Percentiles rank a stretch among this genome's conserved stretches.
Evolutionary conservation across 2,888 invertebrate species (phyloP).

Genomic region (Auanema sp.): DNA sequence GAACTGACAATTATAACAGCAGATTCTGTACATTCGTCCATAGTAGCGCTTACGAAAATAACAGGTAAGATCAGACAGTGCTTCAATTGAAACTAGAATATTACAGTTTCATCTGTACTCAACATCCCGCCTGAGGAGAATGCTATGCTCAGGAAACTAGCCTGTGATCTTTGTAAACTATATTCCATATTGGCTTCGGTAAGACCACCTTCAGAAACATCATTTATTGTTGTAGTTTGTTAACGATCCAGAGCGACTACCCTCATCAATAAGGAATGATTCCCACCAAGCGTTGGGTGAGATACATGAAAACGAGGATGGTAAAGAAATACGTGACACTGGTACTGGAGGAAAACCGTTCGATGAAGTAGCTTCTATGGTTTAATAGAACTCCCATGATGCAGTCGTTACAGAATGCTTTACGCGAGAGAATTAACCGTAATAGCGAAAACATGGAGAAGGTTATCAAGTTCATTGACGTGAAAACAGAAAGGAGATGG

Average conservation of each 20-base stretch:
- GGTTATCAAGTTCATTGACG: conserved; percentile 46
- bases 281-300: neutral
- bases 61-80: too few species aligned
- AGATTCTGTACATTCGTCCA: too few species aligned
- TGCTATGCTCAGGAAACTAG: conserved; percentile 40
- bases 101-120: conserved; percentile 15
- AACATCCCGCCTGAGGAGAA: conserved; percentile 49
- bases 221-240: too few species aligned
- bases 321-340: conserved; percentile 20
- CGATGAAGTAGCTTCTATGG: conserved; percentile 19
- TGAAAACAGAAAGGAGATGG: conserved; percentile 48
- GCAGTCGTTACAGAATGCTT: conserved; percentile 18
- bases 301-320: conserved; percentile 19
- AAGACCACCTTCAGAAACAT: too few species aligned
- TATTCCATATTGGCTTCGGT: too few species aligned
- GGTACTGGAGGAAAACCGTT: conserved; percentile 19
- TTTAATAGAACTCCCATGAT: neutral
- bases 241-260: neutral
- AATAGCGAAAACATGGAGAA: conserved; percentile 40
- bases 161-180: conserved; percentile 29
- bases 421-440: conserved; percentile 43
- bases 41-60: too few species aligned
- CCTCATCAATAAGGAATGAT: neutral
- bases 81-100: neutral
- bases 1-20: too few species aligned